Evolutionary conservation across 2,888 invertebrate genomes (phyloP).

Genomic region (Hypomecis punctinalis): DNA sequence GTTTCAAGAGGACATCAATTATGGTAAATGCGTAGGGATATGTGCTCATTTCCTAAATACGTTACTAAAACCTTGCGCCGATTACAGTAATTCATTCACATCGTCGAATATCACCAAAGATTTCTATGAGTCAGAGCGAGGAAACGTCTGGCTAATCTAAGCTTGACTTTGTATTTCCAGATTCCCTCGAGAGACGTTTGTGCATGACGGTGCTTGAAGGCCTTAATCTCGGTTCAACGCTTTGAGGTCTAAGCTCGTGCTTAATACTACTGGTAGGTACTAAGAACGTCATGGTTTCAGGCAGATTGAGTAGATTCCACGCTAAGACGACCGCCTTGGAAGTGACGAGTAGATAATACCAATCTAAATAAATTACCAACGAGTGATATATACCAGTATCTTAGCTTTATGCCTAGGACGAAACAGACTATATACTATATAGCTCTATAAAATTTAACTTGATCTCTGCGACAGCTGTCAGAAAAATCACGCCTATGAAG

Average conservation of each 20-base stretch:
- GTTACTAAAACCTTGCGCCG: no score
- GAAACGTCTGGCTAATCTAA: slow-evolving; percentile 21
- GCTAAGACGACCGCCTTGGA: slow-evolving; percentile 11
- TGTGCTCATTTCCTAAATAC: no score
- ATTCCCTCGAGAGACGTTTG: slow-evolving; percentile 30
- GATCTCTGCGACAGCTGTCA: no score
- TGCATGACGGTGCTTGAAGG: slow-evolving; percentile 34
- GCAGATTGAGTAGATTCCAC: slow-evolving; percentile 17
- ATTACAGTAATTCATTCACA: background rate
- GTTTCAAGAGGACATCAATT: no score
- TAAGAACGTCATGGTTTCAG: slow-evolving; percentile 23
- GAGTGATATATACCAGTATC: no score
- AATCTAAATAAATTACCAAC: no score
- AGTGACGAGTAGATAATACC: background rate
- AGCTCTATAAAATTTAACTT: no score
- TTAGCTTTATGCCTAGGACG: no score
- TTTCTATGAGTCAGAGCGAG: slow-evolving; percentile 5
- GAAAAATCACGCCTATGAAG: no score
- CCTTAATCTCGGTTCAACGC: slow-evolving; percentile 34
- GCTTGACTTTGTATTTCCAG: slow-evolving; percentile 24
- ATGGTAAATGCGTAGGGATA: no score
- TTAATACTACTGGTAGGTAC: slow-evolving; percentile 14
- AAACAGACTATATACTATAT: no score
- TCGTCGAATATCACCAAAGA: background rate
- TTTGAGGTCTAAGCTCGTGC: slow-evolving; percentile 30